These are phyloP conservation scores for Ooceraea biroi DNA, from an alignment of 1,140 invertebrate species.

Conservation along the genomic window DNA sequence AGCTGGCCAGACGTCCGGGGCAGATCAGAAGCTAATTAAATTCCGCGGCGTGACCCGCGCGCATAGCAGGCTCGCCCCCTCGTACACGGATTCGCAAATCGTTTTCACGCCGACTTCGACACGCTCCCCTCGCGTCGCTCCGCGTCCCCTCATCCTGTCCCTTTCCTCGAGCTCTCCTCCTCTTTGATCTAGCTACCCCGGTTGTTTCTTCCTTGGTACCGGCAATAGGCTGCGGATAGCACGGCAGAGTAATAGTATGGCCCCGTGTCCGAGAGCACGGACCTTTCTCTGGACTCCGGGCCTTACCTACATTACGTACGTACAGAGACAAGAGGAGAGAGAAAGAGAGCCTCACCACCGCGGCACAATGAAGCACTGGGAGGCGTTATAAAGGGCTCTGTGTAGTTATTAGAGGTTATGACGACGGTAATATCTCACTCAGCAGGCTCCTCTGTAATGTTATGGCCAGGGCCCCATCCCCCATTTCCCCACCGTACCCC, in stretches of 20 bases:
- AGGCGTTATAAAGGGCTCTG: slow-evolving; percentile 84
- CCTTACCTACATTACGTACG: slow-evolving; percentile 78
- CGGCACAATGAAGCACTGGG: slow-evolving; percentile 80
- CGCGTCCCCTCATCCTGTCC: background rate
- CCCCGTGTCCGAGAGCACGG: slow-evolving; percentile 68
- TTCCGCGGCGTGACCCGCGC: slow-evolving; percentile 33
- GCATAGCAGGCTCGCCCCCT: background rate
- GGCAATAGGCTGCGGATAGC: slow-evolving; percentile 37
- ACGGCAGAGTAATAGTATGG: slow-evolving; percentile 59
- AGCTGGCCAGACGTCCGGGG: slow-evolving; percentile 31
- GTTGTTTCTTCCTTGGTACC: slow-evolving; percentile 6
- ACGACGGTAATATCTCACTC: slow-evolving; percentile 85
- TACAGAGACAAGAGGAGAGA: slow-evolving; percentile 73
- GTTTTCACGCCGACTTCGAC: slow-evolving; percentile 45
- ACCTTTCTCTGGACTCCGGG: slow-evolving; percentile 38
- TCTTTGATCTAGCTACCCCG: background rate
- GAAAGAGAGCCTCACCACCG: slow-evolving; percentile 65
- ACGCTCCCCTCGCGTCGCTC: slow-evolving; percentile 20
- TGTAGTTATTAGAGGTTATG: slow-evolving; percentile 85
- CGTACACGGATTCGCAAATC: slow-evolving; percentile 22
- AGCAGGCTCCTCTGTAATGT: slow-evolving; percentile 84
- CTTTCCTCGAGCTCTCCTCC: background rate
- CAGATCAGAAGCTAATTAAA: slow-evolving; percentile 68
- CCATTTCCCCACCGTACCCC: slow-evolving; percentile 69
- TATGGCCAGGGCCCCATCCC: slow-evolving; percentile 78